phyloP scores from a whole-genome alignment of 2,888 invertebrate species.

The Agrochola lota region DNA sequence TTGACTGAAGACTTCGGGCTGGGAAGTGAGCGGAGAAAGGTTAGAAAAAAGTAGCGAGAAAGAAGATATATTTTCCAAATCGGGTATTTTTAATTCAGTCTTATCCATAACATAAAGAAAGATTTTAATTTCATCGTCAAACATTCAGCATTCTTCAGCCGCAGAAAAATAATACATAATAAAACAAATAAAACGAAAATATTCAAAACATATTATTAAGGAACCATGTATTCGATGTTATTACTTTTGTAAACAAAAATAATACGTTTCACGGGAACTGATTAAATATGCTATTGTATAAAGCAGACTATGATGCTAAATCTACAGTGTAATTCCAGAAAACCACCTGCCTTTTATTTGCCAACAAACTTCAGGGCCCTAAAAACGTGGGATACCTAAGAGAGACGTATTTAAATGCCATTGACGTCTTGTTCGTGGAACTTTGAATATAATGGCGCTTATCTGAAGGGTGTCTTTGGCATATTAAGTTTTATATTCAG shows the following conservation, averaged over 20 bases:
- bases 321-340: background rate
- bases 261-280: background rate
- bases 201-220: background rate
- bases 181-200: background rate
- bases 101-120: too few relatives aligned
- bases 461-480: slow-evolving; percentile 70
- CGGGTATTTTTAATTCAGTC: background rate
- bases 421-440: slow-evolving; percentile 84
- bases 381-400: slow-evolving; percentile 70
- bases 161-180: background rate
- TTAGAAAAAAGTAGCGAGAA: background rate
- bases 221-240: background rate
- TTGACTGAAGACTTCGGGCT: slow-evolving; percentile 77
- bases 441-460: slow-evolving; percentile 84
- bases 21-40: slow-evolving; percentile 65
- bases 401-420: slow-evolving; percentile 86
- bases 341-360: background rate
- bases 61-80: background rate
- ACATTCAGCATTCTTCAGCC: fast-evolving
- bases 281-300: background rate
- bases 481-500: slow-evolving; percentile 69
- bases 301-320: background rate
- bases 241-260: background rate
- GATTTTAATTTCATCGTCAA: background rate
- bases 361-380: slow-evolving; percentile 69